Conservation (phyloP, 2,797 vertebrate species). For the Glyptemys insculpta region DNA sequence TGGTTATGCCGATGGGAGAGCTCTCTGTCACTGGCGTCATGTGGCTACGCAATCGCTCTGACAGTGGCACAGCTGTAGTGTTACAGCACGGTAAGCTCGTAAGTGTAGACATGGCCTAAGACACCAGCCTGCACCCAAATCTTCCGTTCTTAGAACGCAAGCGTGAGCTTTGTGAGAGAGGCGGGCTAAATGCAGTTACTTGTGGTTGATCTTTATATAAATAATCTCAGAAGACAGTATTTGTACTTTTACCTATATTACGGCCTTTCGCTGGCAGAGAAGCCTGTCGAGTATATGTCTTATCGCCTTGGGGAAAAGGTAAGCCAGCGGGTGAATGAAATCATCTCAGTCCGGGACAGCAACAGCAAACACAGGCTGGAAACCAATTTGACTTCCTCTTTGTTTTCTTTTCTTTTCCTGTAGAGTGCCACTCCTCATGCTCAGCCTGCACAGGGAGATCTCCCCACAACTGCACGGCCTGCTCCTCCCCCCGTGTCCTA, state of each 20-base stretch:
- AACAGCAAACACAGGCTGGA: background rate
- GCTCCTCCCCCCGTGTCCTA: constrained; percentile 76
- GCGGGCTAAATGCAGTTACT: background rate
- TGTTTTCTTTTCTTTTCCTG: background rate
- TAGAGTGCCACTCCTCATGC: constrained; percentile 91
- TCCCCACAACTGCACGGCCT: constrained; percentile 86
- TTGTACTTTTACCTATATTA: background rate
- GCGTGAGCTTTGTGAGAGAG: background rate
- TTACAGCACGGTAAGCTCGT: too few species aligned
- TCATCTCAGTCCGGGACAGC: background rate
- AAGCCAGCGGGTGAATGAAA: rapidly evolving
- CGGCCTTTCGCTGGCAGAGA: background rate
- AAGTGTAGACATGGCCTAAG: rapidly evolving
- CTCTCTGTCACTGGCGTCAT: too few species aligned
- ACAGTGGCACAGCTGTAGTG: too few species aligned
- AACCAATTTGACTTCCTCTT: background rate
- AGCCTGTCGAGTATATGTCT: background rate
- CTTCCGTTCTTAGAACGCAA: background rate
- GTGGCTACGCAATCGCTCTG: too few species aligned
- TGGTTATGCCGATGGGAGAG: too few species aligned
- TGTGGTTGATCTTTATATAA: background rate
- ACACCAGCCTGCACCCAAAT: rapidly evolving
- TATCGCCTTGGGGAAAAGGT: background rate
- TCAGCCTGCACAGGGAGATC: constrained; percentile 81
- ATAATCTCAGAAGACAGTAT: background rate